Conservation (phyloP, 2,888 invertebrate genomes). For the Dastarcus helophoroides region DNA sequence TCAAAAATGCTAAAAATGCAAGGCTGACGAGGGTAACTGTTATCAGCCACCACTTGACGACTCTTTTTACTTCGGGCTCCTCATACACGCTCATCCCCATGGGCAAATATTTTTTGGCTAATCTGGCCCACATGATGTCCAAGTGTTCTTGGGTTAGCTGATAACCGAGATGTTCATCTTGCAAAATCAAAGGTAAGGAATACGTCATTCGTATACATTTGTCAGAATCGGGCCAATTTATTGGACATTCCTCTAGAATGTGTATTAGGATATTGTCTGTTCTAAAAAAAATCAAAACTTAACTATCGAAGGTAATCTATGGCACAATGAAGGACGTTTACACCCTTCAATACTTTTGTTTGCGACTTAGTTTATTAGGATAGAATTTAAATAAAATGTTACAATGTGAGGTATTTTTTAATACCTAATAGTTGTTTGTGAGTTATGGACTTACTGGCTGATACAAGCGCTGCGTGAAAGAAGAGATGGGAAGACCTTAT, state of each 20-base stretch:
- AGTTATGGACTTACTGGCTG: too few species aligned
- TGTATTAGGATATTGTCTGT: constrained; percentile 5
- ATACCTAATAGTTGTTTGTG: too few species aligned
- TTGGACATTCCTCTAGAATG: constrained; percentile 8
- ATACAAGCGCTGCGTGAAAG: too few species aligned
- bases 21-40: constrained; percentile 3
- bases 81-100: constrained; percentile 3
- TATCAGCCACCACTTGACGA: constrained; percentile 8
- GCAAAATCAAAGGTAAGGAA: constrained; percentile 5
- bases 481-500: too few species aligned
- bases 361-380: too few species aligned
- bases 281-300: too few species aligned
- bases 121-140: constrained; percentile 8
- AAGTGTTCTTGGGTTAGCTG: constrained; percentile 6
- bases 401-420: too few species aligned
- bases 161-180: constrained; percentile 5
- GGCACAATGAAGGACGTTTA: too few species aligned
- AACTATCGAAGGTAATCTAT: too few species aligned
- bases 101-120: constrained; percentile 5
- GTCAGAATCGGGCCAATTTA: constrained; percentile 4
- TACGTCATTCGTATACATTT: constrained; percentile 7
- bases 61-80: constrained; percentile 5
- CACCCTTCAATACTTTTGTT: too few species aligned
- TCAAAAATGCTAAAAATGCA: neutral
- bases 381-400: too few species aligned